Conservation (phyloP, 1,140 invertebrate species). For the Aphelenchoides besseyi region DNA sequence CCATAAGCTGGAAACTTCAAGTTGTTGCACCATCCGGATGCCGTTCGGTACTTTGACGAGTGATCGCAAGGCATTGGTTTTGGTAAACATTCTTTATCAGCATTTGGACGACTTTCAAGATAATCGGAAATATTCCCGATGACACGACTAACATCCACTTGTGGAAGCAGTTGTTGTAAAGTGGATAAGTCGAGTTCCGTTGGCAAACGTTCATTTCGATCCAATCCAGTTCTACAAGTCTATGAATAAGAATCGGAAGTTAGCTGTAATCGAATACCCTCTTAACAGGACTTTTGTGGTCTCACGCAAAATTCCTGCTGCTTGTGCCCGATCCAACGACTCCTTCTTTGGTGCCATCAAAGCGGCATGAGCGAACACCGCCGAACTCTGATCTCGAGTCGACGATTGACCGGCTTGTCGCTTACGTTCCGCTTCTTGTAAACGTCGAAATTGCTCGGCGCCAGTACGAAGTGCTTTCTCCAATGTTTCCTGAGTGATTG, state of each 20-base stretch:
- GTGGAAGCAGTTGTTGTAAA: slow-evolving; percentile 54
- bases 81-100: slow-evolving; percentile 50
- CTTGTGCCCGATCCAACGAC: slow-evolving; percentile 55
- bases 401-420: slow-evolving; percentile 21
- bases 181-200: slow-evolving; percentile 52
- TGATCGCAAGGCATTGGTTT: slow-evolving; percentile 72
- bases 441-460: slow-evolving; percentile 48
- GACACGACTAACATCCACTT: slow-evolving; percentile 57
- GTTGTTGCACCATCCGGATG: slow-evolving; percentile 85
- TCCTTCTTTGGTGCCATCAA: slow-evolving; percentile 59
- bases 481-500: slow-evolving; percentile 57
- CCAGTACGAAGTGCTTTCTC: slow-evolving; percentile 57
- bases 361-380: slow-evolving; percentile 52
- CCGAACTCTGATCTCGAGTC: slow-evolving; percentile 30
- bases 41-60: slow-evolving; percentile 72
- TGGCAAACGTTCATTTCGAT: slow-evolving; percentile 45
- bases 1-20: slow-evolving; percentile 78
- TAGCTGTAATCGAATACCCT: slow-evolving; percentile 42
- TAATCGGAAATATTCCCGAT: slow-evolving; percentile 57
- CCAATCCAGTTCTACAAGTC: slow-evolving; percentile 42
- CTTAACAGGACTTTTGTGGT: slow-evolving; percentile 55
- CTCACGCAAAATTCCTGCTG: slow-evolving; percentile 54
- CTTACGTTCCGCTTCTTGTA: slow-evolving; percentile 51
- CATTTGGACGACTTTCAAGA: slow-evolving; percentile 31
- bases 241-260: neutral